Evolutionary conservation across 2,113 vertebrate species (phyloP), one percentile per base, ranked within the genome.

Genomic region (Otus sunia): DNA sequence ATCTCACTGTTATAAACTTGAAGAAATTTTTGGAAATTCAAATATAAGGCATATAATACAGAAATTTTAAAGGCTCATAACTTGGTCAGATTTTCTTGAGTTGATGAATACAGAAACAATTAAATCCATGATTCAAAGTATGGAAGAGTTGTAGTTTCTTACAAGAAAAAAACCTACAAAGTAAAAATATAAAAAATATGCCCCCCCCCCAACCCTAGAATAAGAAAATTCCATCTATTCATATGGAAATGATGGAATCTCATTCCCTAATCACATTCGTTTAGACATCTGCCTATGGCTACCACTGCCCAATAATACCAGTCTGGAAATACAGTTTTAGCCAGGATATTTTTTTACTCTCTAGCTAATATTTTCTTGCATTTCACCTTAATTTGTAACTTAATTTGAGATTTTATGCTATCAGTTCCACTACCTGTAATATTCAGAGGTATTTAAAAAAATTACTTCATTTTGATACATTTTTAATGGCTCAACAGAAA

Each of bases 121-220:
- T 39, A 88, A 49, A 52, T 7, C 6, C 15, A 30, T 22, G 5
- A 43, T 47, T 72, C 26, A 11, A 80, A 84, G 2, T 25, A 32
- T 41, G 12, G 22, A 80, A 11, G 3, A 81, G 9, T 2, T 63
- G 15, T 10, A 34, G 6, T 21, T 90, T 69, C 45, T 59, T 50
- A 12, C 3, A 36, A 41, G 30, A 67, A 56, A 58, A 58, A 27
- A 8, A 15, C 2, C 2, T 12, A 30, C 8, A 21, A 50, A 55
- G 3, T 6, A 62, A 34, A 84, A n/a, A 2, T 64, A 49, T 7
- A 26, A 22, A 25, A 58, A 34, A 88, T 76, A 29, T 39, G 3
- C 21, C 4, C n/a, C 22, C 5, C 3, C 3, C 7, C 6, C 13
- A 12, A 6, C n/a, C 1, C 4, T 27, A 27, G 34, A 71, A 53